Evolutionary conservation across 2,113 vertebrate genomes (phyloP).

Genomic region (Tragelaphus buxtoni): DNA sequence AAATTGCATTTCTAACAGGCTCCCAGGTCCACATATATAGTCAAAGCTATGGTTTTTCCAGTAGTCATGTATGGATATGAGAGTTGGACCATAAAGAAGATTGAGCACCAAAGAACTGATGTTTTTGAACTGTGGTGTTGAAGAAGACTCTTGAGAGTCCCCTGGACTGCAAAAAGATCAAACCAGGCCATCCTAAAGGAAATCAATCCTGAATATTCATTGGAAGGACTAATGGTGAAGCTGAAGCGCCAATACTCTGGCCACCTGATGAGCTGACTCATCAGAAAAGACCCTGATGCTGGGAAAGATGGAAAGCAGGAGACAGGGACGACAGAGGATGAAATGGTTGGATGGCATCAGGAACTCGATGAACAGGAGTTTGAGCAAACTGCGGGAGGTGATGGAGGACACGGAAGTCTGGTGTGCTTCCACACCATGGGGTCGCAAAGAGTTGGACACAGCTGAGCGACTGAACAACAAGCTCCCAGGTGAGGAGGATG

Average conservation of each 20-base stretch:
- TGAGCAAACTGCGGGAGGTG: neutral
- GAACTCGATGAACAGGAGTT: neutral
- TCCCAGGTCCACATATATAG: neutral
- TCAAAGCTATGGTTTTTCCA: neutral
- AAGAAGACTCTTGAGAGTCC: neutral
- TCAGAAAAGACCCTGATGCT: neutral
- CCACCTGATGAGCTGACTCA: neutral
- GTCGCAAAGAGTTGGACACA: neutral
- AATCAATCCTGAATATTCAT: neutral
- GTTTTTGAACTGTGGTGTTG: neutral
- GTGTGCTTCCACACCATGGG: neutral
- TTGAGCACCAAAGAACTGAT: neutral
- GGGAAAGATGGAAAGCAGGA: neutral
- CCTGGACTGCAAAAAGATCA: neutral
- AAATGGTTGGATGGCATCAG: neutral
- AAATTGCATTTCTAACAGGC: neutral
- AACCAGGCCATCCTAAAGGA: neutral
- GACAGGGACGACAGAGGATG: neutral
- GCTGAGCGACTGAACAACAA: neutral
- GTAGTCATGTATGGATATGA: neutral
- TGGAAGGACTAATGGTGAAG: neutral
- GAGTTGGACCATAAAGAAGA: neutral
- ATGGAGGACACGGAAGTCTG: neutral
- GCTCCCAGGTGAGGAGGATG: neutral
- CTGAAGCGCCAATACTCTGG: neutral